Evolutionary conservation across 2,797 vertebrate species (phyloP).

Genomic region (Thunnus albacares): DNA sequence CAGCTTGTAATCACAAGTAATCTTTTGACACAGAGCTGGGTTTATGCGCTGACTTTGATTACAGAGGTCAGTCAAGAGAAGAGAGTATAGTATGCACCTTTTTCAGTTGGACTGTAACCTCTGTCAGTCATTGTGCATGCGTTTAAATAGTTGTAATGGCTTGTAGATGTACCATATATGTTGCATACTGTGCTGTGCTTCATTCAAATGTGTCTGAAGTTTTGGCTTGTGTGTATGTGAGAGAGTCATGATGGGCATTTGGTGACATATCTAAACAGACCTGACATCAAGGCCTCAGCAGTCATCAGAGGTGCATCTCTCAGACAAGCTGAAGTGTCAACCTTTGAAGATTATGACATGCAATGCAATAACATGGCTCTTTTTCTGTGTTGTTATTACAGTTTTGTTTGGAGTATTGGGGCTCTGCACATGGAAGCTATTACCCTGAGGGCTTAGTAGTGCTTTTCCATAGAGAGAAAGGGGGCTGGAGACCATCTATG

Average conservation of each 20-base stretch:
- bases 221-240: not conserved
- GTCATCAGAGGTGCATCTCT: conserved; percentile 63
- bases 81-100: not conserved
- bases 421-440: conserved; percentile 83
- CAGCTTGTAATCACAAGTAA: conserved; percentile 41
- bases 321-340: conserved; percentile 61
- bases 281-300: conserved; percentile 55
- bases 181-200: not conserved
- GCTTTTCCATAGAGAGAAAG: conserved; percentile 71
- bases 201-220: not conserved
- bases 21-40: conserved; percentile 9
- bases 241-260: conserved; percentile 33
- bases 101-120: not conserved
- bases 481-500: conserved; percentile 62
- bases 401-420: conserved; percentile 72
- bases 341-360: conserved; percentile 79
- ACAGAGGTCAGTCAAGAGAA: not conserved
- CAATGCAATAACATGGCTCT: conserved; percentile 74
- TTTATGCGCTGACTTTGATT: conserved; percentile 2
- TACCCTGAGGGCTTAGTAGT: conserved; percentile 74
- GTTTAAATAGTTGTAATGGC: conserved; percentile 3
- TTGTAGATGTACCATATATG: not conserved
- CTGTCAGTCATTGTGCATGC: not conserved
- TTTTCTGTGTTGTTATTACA: conserved; percentile 77
- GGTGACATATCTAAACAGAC: conserved; percentile 61